phyloP scores from a whole-genome alignment of 1,140 invertebrate genomes.

The Drosophila guanche region DNA sequence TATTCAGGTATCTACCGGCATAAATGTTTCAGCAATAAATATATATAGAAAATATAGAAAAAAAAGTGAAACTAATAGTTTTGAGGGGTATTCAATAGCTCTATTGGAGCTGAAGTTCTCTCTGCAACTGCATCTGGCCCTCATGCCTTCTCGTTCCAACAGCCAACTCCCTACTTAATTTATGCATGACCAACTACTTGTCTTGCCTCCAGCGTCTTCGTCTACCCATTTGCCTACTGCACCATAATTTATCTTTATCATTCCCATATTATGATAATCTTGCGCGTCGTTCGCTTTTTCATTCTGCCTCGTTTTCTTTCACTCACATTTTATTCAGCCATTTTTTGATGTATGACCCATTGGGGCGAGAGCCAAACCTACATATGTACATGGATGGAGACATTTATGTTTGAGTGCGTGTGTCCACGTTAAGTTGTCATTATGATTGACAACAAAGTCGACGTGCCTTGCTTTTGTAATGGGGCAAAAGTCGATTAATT shows the following conservation, averaged over 20 bases:
- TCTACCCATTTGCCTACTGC: slow-evolving; percentile 19
- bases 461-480: slow-evolving; percentile 49
- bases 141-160: too few relatives aligned
- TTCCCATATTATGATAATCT: slow-evolving; percentile 47
- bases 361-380: slow-evolving; percentile 12
- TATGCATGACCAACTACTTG: slow-evolving; percentile 26
- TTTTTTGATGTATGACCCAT: slow-evolving; percentile 48
- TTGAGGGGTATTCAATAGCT: too few relatives aligned
- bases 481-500: slow-evolving; percentile 41
- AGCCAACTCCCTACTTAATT: slow-evolving; percentile 12
- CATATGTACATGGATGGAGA: too few relatives aligned
- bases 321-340: slow-evolving; percentile 27
- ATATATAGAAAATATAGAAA: too few relatives aligned
- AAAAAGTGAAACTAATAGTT: too few relatives aligned
- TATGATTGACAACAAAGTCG: slow-evolving; percentile 52
- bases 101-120: too few relatives aligned
- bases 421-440: slow-evolving; percentile 51
- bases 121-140: too few relatives aligned
- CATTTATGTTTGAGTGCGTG: neutral
- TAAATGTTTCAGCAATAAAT: too few relatives aligned
- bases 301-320: slow-evolving; percentile 14
- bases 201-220: too few relatives aligned
- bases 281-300: slow-evolving; percentile 15
- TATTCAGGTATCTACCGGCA: too few relatives aligned
- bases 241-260: slow-evolving; percentile 48